Base-by-base conservation (phyloP, 1,140 invertebrate species). In the Temnothorax longispinosus region DNA sequence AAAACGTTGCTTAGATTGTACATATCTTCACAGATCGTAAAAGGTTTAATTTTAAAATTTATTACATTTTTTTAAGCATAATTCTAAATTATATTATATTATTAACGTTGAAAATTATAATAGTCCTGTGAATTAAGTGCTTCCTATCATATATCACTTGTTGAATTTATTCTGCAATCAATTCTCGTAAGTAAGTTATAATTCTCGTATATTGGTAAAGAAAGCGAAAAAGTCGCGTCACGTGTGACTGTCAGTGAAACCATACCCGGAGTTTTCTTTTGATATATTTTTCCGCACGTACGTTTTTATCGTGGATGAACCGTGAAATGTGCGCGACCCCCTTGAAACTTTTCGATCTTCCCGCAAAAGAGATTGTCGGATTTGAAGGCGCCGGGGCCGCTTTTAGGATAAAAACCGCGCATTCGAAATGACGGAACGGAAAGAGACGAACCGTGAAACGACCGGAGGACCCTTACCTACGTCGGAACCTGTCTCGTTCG, bases 341-440 rank as follows among this genome's bases (percentile, higher is more conserved):
- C 38, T 81, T 21, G 50, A 81, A 81, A 56, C 35, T 82, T 47
- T 47, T 60, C 67, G 15, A 60, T 82, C 54, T 44, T 60, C 7
- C 41, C 54, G 67, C 38, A 82, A 80, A 47, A 47, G 38, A 84
- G 44, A 18, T 71, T 44, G 38, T 50, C 65, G 50, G 10, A 38
- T 8, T 44, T 54, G 76, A 86, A 72, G 76, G 32, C 56, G 38
- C 38, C 27, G 18, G 60, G 11, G 44, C 3, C 41, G 38, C 27
- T 69, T 65, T 62, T 32, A 32, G 72, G 74, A 76, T 87, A 87
- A 58, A 72, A 69, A 74, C 72, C 44, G 80, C 62, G 69, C 56
- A 50, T 50, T 64, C 6, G 60, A n/a, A 62, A 90, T 90, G 89
- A 72, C 78, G 47, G 85, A 80, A 52, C 58, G 58, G 35, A 52